Base-by-base conservation (phyloP, 2,888 invertebrate species). In the Lamellibrachia satsuma region DNA sequence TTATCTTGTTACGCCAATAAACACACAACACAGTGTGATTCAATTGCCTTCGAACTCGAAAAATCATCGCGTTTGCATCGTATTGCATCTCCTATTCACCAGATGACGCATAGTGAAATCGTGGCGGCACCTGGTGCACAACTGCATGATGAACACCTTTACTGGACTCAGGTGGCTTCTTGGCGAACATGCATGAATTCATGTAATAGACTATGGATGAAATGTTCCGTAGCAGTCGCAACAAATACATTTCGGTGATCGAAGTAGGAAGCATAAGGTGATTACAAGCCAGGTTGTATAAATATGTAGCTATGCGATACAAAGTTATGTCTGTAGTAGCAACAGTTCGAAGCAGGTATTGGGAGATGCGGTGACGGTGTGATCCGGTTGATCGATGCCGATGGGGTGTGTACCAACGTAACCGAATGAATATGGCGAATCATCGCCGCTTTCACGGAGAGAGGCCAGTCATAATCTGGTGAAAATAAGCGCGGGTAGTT, bases 171-270 rank as follows among this genome's bases (percentile, higher is more conserved):
- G 6, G 22, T 75, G n/a, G 75, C 75, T 75, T 75, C 75, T 22
- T 22, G 2, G 4, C 75, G 75, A 75, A 15, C 55, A 75, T 22
- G 75, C n/a, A 4, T 75, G 6, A 75, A 11, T 22, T 15, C 75
- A 22, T 0, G n/a, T 39, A 39, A 4, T 75, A 75, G 75, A 75
- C 75, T 75, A 75, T 75, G 75, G 75, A 75, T 75, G 75, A 75
- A 75, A 22, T n/a, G 75, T 55, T 55, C 55, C 4, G 1, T 55
- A 55, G 55, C 22, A 22, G 75, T 22, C 22, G 75, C 22, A 22
- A 75, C 75, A n/a, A 75, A 75, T 75, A 75, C 75, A 75, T 75
- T 75, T 75, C 75, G 75, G 75, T 75, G 75, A 22, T 75, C n/a
- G 75, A 22, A 75, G 15, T 75, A 75, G 75, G 75, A 75, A 15